These are phyloP conservation scores for Carposina sasakii DNA, from an alignment of 1,140 invertebrate species.

Conservation along the genomic window DNA sequence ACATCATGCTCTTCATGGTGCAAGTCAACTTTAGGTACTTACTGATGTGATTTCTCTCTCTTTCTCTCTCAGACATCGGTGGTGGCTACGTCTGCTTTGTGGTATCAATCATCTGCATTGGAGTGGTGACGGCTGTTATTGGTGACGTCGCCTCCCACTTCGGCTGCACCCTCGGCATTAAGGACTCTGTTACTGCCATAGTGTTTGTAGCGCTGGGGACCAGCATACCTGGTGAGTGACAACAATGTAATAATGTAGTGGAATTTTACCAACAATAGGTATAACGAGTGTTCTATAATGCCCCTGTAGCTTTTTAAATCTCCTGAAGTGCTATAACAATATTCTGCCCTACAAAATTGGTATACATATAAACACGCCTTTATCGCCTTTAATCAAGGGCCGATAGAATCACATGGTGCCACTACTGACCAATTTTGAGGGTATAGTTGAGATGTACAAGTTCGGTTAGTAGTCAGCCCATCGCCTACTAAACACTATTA, in stretches of 20 bases:
- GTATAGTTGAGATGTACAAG: too few relatives aligned
- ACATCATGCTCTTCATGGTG: too few relatives aligned
- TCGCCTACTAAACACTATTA: too few relatives aligned
- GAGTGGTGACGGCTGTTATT: conserved; percentile 94
- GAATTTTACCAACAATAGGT: too few relatives aligned
- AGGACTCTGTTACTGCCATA: conserved; percentile 97
- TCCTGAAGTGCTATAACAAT: too few relatives aligned
- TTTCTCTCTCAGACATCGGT: conserved; percentile 43
- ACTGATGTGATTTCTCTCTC: not conserved
- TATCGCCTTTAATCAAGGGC: not conserved
- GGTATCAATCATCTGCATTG: conserved; percentile 94
- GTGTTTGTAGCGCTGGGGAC: conserved; percentile 97
- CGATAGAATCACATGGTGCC: not conserved
- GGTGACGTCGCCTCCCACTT: conserved; percentile 97
- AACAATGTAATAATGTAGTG: not conserved
- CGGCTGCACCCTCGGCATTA: conserved; percentile 96
- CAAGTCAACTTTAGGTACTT: too few relatives aligned
- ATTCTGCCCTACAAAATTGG: too few relatives aligned
- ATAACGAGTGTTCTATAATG: too few relatives aligned
- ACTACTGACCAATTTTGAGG: not conserved
- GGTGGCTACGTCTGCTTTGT: conserved; percentile 96
- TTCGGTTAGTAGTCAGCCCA: too few relatives aligned
- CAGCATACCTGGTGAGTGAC: conserved; percentile 93
- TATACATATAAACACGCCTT: too few relatives aligned
- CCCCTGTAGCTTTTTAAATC: too few relatives aligned